Conservation (phyloP, 1,140 invertebrate genomes). For the Conus ventricosus region DNA sequence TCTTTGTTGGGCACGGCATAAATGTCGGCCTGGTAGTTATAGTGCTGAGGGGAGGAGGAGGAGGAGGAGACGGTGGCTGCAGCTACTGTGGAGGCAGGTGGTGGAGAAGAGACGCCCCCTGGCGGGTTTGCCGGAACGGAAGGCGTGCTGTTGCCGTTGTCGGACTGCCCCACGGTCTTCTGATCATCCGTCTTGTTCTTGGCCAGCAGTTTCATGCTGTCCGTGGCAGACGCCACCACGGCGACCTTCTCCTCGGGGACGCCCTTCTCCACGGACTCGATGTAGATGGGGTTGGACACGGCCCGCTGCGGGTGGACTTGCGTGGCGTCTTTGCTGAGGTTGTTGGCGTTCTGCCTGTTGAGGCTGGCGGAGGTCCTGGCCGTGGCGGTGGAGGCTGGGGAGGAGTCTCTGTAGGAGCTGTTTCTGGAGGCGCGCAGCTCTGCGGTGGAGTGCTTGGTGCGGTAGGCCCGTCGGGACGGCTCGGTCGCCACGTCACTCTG, state of each 20-base stretch:
- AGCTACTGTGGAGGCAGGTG: background rate
- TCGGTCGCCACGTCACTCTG: background rate
- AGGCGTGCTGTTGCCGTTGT: background rate
- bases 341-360: background rate
- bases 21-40: slow-evolving; percentile 36
- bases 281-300: background rate
- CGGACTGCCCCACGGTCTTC: slow-evolving; percentile 25
- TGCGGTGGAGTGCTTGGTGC: background rate
- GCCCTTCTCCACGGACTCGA: slow-evolving; percentile 1
- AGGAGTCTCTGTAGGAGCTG: background rate
- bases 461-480: background rate
- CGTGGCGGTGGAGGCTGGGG: background rate
- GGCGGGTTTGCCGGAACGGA: background rate
- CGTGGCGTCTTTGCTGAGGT: background rate
- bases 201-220: slow-evolving; percentile 48
- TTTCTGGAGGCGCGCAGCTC: background rate
- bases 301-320: background rate
- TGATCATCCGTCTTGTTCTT: slow-evolving; percentile 52
- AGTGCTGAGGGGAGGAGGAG: slow-evolving; percentile 13
- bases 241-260: background rate
- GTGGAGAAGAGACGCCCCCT: background rate
- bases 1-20: slow-evolving; percentile 36
- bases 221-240: slow-evolving; percentile 35
- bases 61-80: background rate
- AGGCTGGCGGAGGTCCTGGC: background rate